A percentile compares a stretch with the other conserved stretches of the same genome.
phyloP scores from a whole-genome alignment of 2,888 invertebrate genomes.

The Limnephilus rhombicus region DNA sequence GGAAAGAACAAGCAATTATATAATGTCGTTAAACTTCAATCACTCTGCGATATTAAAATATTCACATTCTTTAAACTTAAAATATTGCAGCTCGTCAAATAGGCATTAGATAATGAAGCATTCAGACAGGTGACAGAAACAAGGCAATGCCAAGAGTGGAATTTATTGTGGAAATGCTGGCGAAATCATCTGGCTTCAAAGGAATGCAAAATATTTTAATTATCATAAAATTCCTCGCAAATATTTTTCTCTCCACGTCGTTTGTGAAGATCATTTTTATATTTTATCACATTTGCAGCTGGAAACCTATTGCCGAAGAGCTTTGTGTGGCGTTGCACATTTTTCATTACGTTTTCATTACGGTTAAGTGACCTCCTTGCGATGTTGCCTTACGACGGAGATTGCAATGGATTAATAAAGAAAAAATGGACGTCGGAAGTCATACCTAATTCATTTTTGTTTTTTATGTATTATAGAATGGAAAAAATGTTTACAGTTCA shows the following conservation, averaged over 20 bases:
- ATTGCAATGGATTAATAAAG: neutral
- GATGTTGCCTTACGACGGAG: neutral
- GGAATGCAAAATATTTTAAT: neutral
- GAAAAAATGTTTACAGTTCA: no score
- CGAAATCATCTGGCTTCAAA: neutral
- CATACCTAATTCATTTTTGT: neutral
- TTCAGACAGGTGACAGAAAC: neutral
- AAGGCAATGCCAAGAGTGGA: neutral
- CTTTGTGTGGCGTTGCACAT: slow-evolving; percentile 1
- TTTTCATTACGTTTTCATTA: slow-evolving; percentile 49
- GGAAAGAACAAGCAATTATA: neutral
- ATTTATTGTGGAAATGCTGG: neutral
- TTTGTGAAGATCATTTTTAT: neutral
- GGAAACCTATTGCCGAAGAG: neutral
- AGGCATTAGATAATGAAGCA: neutral
- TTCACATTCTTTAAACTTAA: neutral
- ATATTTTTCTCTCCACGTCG: neutral
- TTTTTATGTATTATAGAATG: no score
- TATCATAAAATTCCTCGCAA: neutral
- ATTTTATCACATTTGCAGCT: slow-evolving; percentile 21
- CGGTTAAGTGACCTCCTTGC: slow-evolving; percentile 29
- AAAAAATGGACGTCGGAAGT: neutral
- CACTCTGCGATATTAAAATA: neutral
- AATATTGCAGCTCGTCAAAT: neutral
- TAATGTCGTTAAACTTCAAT: neutral